phyloP scores from a whole-genome alignment of 2,113 vertebrate species.

The Pyxicephalus adspersus region DNA sequence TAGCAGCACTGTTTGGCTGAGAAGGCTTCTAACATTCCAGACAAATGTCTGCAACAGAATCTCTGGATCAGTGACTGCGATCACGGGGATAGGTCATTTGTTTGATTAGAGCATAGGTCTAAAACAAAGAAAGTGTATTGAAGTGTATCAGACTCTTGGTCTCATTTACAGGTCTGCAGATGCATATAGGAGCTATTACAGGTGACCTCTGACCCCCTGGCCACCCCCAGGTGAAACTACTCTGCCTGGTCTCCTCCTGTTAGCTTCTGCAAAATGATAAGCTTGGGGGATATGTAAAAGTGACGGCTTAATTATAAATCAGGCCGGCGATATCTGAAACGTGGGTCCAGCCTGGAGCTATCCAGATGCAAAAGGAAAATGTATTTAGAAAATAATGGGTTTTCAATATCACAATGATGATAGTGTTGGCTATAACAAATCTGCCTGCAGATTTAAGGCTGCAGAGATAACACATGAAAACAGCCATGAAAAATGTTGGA shows the following conservation, averaged over 20 bases:
- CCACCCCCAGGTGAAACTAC: constrained; percentile 80
- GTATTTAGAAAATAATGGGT: constrained; percentile 70
- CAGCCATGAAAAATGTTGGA: constrained; percentile 65
- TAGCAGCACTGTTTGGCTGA: constrained; percentile 56
- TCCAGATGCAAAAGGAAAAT: constrained; percentile 72
- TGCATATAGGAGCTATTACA: constrained; percentile 78
- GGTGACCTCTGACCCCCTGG: constrained; percentile 75
- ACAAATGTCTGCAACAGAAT: constrained; percentile 65
- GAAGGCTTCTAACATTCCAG: constrained; percentile 65
- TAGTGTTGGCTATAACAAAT: constrained; percentile 71
- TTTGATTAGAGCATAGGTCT: constrained; percentile 70
- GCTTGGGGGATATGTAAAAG: constrained; percentile 60
- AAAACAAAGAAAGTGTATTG: constrained; percentile 70
- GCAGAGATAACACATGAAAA: constrained; percentile 65
- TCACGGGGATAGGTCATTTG: constrained; percentile 65
- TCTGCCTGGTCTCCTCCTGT: constrained; percentile 76
- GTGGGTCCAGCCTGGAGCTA: constrained; percentile 68
- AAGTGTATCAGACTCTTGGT: constrained; percentile 73
- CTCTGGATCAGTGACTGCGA: constrained; percentile 69
- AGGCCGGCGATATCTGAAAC: constrained; percentile 67
- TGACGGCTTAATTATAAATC: constrained; percentile 64
- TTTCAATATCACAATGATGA: constrained; percentile 70
- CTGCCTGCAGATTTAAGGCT: constrained; percentile 65
- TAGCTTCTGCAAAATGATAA: constrained; percentile 72
- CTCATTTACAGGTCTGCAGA: constrained; percentile 77